Evolutionary conservation across 1,140 invertebrate species (phyloP), one percentile per base, ranked within the genome.

Genomic region (Ridgeia piscesae): DNA sequence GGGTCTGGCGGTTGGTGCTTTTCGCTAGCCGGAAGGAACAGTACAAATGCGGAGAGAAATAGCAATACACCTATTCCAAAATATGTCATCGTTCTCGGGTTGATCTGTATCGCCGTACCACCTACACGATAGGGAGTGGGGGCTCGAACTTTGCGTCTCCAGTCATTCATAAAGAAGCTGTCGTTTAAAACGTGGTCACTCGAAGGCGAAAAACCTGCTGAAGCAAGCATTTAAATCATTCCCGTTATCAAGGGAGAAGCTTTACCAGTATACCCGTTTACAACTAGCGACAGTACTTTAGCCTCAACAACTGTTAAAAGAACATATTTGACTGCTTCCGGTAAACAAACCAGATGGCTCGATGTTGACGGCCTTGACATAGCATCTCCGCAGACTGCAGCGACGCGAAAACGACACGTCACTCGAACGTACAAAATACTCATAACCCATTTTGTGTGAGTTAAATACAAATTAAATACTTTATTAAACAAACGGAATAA

Each of bases 81-180:
- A 35, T 97, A 95, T 91, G 97, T 96, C 33, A 98, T 96, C 93
- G 97, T 97, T 93, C 98, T 97, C 77, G 97, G 98, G 95, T 98
- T 98, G 90, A 98, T 96, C 93, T 98, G 97, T 42, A 99, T 97
- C 34, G 97, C 97, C 58, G 58, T 77, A 95, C 98, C 98, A 0
- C 98, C 98, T 88, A 98, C 97, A 93, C 98, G 96, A 95, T 99
- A 98, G 0, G 98, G 97, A 77, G 98, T 97, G 35, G 98, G 98
- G 42, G 97, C 97, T 88, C 97, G 96, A 91, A 99, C 97, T 0
- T 98, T 97, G 95, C 98, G 97, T 93, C 98, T 97, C 98, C 98
- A 99, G 95, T 99, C 98, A 94, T 97, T 93, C 92, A 93, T 93
- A 58, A 42, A 91, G 48, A 58, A 91, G 34, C 33, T 35, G 33